Base-by-base conservation (phyloP, 2,888 invertebrate species). In the Bellardia bayeri region DNA sequence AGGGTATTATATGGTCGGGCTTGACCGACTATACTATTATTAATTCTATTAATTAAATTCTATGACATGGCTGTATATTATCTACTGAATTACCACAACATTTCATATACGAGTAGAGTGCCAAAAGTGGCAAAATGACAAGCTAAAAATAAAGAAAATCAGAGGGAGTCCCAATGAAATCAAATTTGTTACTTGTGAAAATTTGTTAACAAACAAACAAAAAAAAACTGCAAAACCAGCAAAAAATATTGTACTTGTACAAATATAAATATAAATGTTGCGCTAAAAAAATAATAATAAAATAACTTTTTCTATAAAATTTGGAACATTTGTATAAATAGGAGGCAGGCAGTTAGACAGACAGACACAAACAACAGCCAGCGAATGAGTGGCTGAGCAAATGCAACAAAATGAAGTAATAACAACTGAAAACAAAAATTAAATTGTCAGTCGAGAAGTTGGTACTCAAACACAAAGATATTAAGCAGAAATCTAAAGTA, bases 361-460 rank as follows among this genome's bases (percentile, higher is more conserved):
- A 11, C 33, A 14, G 49, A 13, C 40, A 6, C 45, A 58, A 23
- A 76, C 51, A 64, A 13, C 64, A 76, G 54, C n/a, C 54, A 54
- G 23, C 5, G 23, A 78, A 23, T 42, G 30, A 51, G 11, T 9
- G 14, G 40, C 23, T 16, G 16, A 42, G 0, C 14, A 11, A 42
- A 51, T 54, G 64, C 45, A 68, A 49, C 16, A 49, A 49, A 68
- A n/a, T 74, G 56, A 66, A 68, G 61, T 75, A 40, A 56, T 16
- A 71, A 79, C n/a, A 72, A 56, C 11, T 79, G 2, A 7, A 66
- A 66, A 66, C 23, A 13, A 64, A 72, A 72, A 37, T 30, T 4
- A 1, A 72, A 56, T 64, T 64, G 45, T 71, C 71, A 71, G 78
- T 83, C 63, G 54, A 64, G 54, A 54, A 64, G 63, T 56, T 84